Evolutionary conservation across 1,140 invertebrate genomes (phyloP), one percentile per base, ranked within the genome.

Genomic region (Chrysoperla carnea): DNA sequence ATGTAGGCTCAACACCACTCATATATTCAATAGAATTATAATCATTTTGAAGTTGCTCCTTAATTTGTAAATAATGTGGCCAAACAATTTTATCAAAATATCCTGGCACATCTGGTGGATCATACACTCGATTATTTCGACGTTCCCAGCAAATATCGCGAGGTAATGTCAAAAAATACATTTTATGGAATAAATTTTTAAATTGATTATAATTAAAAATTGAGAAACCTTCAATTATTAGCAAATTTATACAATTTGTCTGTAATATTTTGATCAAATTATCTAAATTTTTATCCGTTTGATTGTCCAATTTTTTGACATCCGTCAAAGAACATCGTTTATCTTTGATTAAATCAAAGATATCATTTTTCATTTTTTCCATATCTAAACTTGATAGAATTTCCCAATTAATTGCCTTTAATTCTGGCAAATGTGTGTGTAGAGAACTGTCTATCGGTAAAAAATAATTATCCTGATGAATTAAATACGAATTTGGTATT

Each of bases 401-500:
- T 49, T 89, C 85, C 66, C 81, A 88, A 57, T 90, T 87, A 11
- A 78, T 72, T 46, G 83, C 80, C 49, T 78, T 74, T 8, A 88
- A 48, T 40, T 72, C 69, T 11, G 70, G 62, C 39, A 82, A 67
- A 39, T 63, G 67, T 8, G 69, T 56, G 51, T 87, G 83, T 1
- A 74, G 62, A 7, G 74, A 67, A 58, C 80, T 75, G 46, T 81
- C 69, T 14, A 70, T 61, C 0, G 72, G 69, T 38, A 75, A 68
- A 57, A 85, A 90, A 58, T 86, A 90, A 50, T 73, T 58, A 58
- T 90, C 86, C 59, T 88, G 84, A 47, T 73, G 67, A 9, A 88
- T 63, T 1, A 79, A 37, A 31, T 71, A 57, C 1, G 71, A 67
- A 29, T 72, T 66, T 4, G 67, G 60, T 6, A 76, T 64, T 23